Evolutionary conservation across 2,888 invertebrate genomes (phyloP).

Genomic region (Troilus luridus): DNA sequence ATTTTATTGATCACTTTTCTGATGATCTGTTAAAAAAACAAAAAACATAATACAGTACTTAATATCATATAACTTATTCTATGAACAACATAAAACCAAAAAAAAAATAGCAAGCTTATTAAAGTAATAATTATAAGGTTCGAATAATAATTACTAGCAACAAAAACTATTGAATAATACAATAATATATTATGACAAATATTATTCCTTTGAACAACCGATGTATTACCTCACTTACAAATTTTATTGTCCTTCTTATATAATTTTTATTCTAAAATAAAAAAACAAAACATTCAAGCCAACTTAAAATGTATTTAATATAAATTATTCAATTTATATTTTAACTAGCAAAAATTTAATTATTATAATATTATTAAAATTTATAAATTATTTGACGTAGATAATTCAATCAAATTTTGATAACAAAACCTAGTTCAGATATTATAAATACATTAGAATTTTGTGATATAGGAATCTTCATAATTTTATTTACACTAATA

Average conservation of each 20-base stretch:
- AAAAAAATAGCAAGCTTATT: too few relatives aligned
- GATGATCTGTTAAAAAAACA: too few relatives aligned
- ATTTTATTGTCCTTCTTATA: background rate
- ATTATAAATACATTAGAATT: background rate
- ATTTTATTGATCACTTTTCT: too few relatives aligned
- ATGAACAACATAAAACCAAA: too few relatives aligned
- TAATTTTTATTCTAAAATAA: background rate
- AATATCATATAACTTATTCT: too few relatives aligned
- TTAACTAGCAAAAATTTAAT: background rate
- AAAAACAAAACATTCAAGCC: background rate
- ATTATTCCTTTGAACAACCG: slow-evolving; percentile 20
- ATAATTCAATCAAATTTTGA: background rate
- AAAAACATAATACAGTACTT: too few relatives aligned
- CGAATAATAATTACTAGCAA: too few relatives aligned
- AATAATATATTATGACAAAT: too few relatives aligned
- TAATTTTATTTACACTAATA: background rate
- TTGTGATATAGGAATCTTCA: background rate
- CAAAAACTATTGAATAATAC: too few relatives aligned
- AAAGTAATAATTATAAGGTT: too few relatives aligned
- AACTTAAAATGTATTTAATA: background rate
- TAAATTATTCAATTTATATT: background rate
- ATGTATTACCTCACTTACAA: background rate
- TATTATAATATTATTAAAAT: background rate
- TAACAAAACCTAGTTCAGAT: background rate
- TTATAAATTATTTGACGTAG: background rate